Base-by-base conservation (phyloP, 1,140 invertebrate genomes). In the Drosophila sturtevanti region DNA sequence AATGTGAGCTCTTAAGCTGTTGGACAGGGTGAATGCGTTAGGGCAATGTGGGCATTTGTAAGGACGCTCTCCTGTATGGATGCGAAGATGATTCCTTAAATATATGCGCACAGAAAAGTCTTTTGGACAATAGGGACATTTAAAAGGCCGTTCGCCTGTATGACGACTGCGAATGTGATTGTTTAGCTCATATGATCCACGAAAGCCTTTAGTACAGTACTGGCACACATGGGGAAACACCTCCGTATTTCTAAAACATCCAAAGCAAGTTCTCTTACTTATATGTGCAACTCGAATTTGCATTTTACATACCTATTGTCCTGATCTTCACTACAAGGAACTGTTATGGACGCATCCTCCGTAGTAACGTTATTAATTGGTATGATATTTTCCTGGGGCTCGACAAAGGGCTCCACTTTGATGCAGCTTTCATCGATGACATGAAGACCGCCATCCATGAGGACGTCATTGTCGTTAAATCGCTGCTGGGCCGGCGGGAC, bases 141-240 rank as follows among this genome's bases (percentile, higher is more conserved):
- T 34, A 4, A 67, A 76, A 6, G 67, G 71, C 10, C 69, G 72
- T 55, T 72, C 69, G 1, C 63, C 63, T 10, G 72, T 76, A 16
- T 76, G 72, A 18, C 31, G 31, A 18, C 16, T 21, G 0, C 69
- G 59, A 21, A 31, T 76, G 41, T 76, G 72, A 54, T 67, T 62
- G 18, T 14, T 76, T 0, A 76, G 27, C 60, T 75, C 72, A 41
- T 66, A 63, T 5, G n/a, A 9, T 6, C 72, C 62, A 0, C 70
- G 22, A 11, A 72, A 75, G 9, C 58, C 63, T 35, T 75, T 75
- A 4, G 58, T 63, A 9, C 72, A 75, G 11, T 18, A 41, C 5
- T 24, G 38, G 38, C 72, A 75, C 21, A 71, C 61, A 52, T 75
- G 58, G 38, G 72, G 14, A 38, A 63, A 54, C 56, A 71, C 18